Evolutionary conservation across 2,797 vertebrate genomes (phyloP).

Genomic region (Sebastes diploproa): DNA sequence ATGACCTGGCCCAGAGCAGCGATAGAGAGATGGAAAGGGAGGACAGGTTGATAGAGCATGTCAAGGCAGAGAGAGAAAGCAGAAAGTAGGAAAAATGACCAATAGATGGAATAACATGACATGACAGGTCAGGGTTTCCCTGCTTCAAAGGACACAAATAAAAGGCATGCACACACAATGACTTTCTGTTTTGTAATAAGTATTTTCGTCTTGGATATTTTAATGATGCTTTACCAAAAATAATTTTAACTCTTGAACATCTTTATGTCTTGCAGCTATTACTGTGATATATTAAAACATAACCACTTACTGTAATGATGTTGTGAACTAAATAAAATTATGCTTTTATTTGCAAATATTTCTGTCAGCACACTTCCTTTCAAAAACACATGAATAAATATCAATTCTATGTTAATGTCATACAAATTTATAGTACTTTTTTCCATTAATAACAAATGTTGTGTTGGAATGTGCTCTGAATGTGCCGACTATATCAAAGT

Average conservation of each 20-base stretch:
- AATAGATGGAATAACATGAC: neutral
- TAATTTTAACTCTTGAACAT: neutral
- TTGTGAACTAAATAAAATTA: neutral
- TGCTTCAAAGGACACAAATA: neutral
- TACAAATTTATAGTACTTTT: neutral
- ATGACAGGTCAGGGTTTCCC: neutral
- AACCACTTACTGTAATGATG: neutral
- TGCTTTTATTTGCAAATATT: neutral
- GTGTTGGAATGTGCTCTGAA: neutral
- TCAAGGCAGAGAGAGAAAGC: constrained; percentile 29
- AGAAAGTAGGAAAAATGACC: constrained; percentile 22
- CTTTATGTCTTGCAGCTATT: neutral
- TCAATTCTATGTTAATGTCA: neutral
- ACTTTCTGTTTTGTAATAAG: neutral
- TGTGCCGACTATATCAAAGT: neutral
- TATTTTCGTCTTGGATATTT: neutral
- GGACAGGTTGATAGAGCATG: constrained; percentile 42
- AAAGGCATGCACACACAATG: neutral
- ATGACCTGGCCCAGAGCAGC: constrained; percentile 79
- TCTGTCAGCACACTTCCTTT: neutral
- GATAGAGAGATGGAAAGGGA: constrained; percentile 36
- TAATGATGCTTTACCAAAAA: neutral
- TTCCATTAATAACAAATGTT: neutral
- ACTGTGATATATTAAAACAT: neutral
- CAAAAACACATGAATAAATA: neutral